Percentiles rank a stretch among this genome's conserved stretches.
Evolutionary conservation across 35 echinoderm and acorn worm genomes (phyloP).

Genomic region (Heliocidaris erythrogramma): DNA sequence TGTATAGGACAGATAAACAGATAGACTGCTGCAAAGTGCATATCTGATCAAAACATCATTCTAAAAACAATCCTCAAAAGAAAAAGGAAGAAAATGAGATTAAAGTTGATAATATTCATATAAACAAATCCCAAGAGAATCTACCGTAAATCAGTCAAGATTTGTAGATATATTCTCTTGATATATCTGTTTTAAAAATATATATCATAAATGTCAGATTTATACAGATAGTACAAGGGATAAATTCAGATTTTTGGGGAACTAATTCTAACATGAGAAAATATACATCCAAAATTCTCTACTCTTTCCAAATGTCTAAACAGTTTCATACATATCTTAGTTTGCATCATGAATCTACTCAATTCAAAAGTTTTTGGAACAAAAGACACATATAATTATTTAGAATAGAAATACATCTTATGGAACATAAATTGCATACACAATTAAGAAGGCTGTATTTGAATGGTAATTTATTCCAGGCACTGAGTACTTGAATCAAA

Average conservation of each 20-base stretch:
- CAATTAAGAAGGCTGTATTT: not conserved
- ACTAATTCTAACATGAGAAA: too few relatives aligned
- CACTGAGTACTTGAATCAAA: not conserved
- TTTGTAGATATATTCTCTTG: too few relatives aligned
- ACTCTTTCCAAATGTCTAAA: not conserved
- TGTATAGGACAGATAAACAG: not conserved
- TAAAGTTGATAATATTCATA: too few relatives aligned
- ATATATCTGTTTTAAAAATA: too few relatives aligned
- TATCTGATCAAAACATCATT: too few relatives aligned
- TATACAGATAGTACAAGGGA: too few relatives aligned
- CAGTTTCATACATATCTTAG: not conserved
- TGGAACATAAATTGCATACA: not conserved
- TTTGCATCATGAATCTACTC: not conserved
- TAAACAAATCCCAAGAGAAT: too few relatives aligned
- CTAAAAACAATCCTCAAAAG: too few relatives aligned
- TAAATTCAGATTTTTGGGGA: too few relatives aligned
- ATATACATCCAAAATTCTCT: not conserved
- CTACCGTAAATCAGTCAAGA: too few relatives aligned
- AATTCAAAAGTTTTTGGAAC: not conserved
- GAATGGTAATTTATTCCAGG: not conserved
- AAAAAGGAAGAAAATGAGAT: too few relatives aligned
- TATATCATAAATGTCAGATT: too few relatives aligned
- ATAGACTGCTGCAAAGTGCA: not conserved
- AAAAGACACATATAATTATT: not conserved
- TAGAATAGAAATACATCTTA: not conserved